Evolutionary conservation across 2,888 invertebrate species (phyloP), one percentile per base, ranked within the genome.

Genomic region (Lucinisca nassula): DNA sequence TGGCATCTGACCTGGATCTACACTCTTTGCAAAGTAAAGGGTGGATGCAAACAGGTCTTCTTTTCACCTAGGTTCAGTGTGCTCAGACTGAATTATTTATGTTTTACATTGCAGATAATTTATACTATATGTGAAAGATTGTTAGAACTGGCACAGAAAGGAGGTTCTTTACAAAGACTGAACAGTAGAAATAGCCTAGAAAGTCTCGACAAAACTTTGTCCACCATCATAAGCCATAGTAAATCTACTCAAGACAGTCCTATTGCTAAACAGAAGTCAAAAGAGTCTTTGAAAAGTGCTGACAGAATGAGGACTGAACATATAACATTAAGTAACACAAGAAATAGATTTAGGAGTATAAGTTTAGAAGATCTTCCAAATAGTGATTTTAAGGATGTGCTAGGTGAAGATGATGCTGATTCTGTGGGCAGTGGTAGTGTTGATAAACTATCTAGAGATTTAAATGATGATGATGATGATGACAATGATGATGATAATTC

Each of bases 111-210:
- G 17, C 96, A 98, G 98, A 97, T 98, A 92, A 96, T 98, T n/a
- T 98, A 98, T 96, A 97, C 97, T 89, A 97, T 98, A 81, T 98
- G 98, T 94, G 98, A 98, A 95, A 97, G 98, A 58, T 97, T 98
- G 38, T 97, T 98, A 27, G 97, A 97, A 94, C 96, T 98, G 3
- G 93, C 94, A 58, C 89, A 90, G n/a, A 87, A 90, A 82, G 93
- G 94, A 30, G 88, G 88, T 30, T 85, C 93, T 12, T 70, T 90
- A 40, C 85, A 79, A 24, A 67, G 77, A 35, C 24, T 27, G 1
- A 24, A 40, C 27, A 74, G 45, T 40, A 74, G 84, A 10, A 85
- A 82, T 38, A 49, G 27, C 35, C 24, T 51, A n/a, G 21, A 24
- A 30, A 75, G 79, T 38, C 27, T 90, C 17, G 40, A 81, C 27